phyloP scores from a whole-genome alignment of 2,113 vertebrate genomes.

The Phrynosoma platyrhinos region DNA sequence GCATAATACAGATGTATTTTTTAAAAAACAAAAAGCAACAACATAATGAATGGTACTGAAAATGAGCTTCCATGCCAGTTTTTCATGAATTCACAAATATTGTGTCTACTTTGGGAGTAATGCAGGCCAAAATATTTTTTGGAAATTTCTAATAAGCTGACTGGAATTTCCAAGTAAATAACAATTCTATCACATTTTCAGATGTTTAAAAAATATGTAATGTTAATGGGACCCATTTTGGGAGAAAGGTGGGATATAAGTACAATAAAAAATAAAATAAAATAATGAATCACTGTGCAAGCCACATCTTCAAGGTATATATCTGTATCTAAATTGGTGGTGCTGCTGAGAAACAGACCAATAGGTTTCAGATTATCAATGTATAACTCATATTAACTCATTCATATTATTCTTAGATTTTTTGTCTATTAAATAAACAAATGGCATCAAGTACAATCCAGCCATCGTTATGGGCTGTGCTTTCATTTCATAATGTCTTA shows the following conservation, averaged over 20 bases:
- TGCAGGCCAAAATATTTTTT: too few species aligned
- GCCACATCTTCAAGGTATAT: background rate
- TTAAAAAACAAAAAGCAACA: background rate
- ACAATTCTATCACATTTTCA: background rate
- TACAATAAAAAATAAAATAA: too few species aligned
- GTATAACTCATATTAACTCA: conserved; percentile 52
- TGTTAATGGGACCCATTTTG: too few species aligned
- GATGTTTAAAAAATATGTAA: background rate
- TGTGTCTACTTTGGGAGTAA: too few species aligned
- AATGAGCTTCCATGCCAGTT: background rate
- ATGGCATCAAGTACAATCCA: conserved; percentile 45
- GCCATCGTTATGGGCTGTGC: conserved; percentile 50
- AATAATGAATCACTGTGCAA: background rate
- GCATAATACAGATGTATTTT: too few species aligned
- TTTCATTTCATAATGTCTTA: conserved; percentile 68
- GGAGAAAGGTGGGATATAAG: too few species aligned
- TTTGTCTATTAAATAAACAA: conserved; percentile 55
- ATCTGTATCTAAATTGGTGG: background rate
- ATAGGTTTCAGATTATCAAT: conserved; percentile 44
- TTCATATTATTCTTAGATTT: conserved; percentile 58
- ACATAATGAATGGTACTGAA: background rate
- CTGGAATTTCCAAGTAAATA: background rate
- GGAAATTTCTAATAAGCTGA: background rate
- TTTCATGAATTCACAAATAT: background rate
- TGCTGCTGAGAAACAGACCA: conserved; percentile 22